A percentile compares a stretch with the other conserved stretches of the same genome.
Evolutionary conservation across 2,113 vertebrate species (phyloP).

Genomic region (Paedocypris sp.): DNA sequence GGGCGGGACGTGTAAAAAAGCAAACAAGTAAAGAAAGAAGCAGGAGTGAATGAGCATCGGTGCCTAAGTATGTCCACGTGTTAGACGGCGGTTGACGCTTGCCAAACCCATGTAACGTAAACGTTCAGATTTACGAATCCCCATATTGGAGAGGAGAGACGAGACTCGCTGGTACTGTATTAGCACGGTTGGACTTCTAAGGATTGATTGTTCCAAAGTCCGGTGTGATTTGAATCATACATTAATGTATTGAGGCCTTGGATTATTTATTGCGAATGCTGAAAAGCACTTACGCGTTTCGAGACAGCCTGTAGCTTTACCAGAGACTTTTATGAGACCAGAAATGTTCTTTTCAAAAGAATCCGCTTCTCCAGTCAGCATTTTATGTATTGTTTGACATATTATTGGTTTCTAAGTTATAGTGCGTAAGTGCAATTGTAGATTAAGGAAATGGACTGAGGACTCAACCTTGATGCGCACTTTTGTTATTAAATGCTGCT

Average conservation of each 20-base stretch:
- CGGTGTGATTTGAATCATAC: not conserved
- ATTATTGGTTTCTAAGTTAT: slow-evolving; percentile 5
- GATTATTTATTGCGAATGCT: slow-evolving; percentile 15
- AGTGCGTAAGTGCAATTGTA: slow-evolving; percentile 22
- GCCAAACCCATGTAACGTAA: not conserved
- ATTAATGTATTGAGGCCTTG: slow-evolving; percentile 14
- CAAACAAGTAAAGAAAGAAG: slow-evolving; percentile 63
- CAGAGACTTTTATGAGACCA: slow-evolving; percentile 18
- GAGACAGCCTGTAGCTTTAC: slow-evolving; percentile 6
- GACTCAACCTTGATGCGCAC: slow-evolving; percentile 9
- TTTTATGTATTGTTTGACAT: not conserved
- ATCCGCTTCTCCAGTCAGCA: not conserved
- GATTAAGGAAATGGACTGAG: slow-evolving; percentile 8
- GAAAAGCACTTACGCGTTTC: slow-evolving; percentile 20
- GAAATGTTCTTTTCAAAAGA: not conserved
- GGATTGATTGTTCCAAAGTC: slow-evolving; percentile 6
- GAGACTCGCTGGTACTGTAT: slow-evolving; percentile 24
- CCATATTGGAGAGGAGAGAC: slow-evolving; percentile 19
- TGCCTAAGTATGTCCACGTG: slow-evolving; percentile 3
- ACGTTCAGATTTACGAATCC: slow-evolving; percentile 3
- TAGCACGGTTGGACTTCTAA: not conserved
- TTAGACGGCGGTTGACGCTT: slow-evolving; percentile 4
- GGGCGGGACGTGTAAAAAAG: slow-evolving; percentile 84
- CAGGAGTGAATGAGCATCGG: slow-evolving; percentile 10
- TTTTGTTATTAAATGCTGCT: slow-evolving; percentile 32